Conservation (phyloP, 2,888 invertebrate genomes). For the Drosophila buzzatii region DNA sequence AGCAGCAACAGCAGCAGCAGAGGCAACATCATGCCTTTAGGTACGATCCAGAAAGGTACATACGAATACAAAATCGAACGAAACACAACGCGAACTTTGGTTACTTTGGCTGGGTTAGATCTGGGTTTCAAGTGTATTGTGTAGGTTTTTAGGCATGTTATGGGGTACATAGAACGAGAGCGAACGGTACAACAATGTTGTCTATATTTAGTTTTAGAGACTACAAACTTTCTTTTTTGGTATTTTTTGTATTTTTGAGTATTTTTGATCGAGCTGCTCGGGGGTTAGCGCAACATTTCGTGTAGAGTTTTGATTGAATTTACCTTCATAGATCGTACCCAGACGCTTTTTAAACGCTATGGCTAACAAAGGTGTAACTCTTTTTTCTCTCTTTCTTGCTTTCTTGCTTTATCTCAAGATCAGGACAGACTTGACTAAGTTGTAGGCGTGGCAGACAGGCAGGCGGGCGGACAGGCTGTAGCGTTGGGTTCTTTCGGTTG, state of each 20-base stretch:
- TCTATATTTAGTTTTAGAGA: conserved; percentile 59
- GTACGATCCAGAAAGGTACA: conserved; percentile 85
- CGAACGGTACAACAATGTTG: conserved; percentile 48
- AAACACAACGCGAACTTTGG: conserved; percentile 45
- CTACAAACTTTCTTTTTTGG: conserved; percentile 63
- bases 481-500: conserved; percentile 44
- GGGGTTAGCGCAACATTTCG: conserved; percentile 77
- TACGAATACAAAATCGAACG: conserved; percentile 50
- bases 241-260: too few relatives aligned
- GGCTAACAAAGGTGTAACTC: conserved; percentile 58
- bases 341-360: conserved; percentile 68
- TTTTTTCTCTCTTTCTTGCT: conserved; percentile 39
- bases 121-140: conserved; percentile 9
- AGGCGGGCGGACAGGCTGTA: conserved; percentile 48
- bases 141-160: conserved; percentile 20
- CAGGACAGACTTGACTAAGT: conserved; percentile 38
- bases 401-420: conserved; percentile 42
- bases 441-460: conserved; percentile 63
- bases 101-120: conserved; percentile 33
- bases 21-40: conserved; percentile 78
- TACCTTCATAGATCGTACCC: conserved; percentile 86
- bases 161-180: conserved; percentile 13
- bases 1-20: conserved; percentile 25
- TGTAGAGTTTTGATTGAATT: conserved; percentile 72
- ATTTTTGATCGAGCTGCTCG: conserved; percentile 62